Base-by-base conservation (phyloP, 2,888 invertebrate genomes). In the Drosophila monieri region DNA sequence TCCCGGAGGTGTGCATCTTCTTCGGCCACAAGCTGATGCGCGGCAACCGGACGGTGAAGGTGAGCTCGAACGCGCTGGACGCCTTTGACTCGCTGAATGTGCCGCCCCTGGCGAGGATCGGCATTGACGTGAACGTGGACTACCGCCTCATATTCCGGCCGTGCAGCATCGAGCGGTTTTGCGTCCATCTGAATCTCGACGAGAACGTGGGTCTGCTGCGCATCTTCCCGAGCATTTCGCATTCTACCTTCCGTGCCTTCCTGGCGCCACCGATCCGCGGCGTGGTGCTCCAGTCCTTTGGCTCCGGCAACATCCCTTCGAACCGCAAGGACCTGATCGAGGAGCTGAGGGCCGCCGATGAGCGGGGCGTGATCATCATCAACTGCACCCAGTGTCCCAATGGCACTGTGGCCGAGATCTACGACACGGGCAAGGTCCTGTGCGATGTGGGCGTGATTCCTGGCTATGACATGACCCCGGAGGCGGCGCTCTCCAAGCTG, bases 1-100 rank as follows among this genome's bases (percentile, higher is more conserved):
- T 99, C 74, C 98, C 98, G 0, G 99, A 99, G 93, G 99, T 99
- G 1, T 95, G 97, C 35, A 94, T 99, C 10, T 97, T 96, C 90
- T 99, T 99, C 90, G 96, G 96, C 32, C 95, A 96, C 88, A 95
- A 95, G 88, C 93, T 99, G 2, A 94, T 96, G 89, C 94, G 99
- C 54, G 99, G 99, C 1, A 99, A 99, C 92, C 88, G 92, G 8
- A 91, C 91, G 0, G 89, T 91, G 0, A 92, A 92, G 70, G 56
- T 89, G 0, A 92, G 91, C 59, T 88, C 89, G 12, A 89, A 88
- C 44, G 71, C 90, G 5, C 61, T 92, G 56, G 90, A 91, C 51
- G 92, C 92, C 2, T 92, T 92, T 66, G 89, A 90, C 66, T 88
- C 98, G 0, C 98, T 97, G 0, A 99, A 99, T 91, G 95, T 95